Percentiles rank a stretch among this genome's conserved stretches.
Evolutionary conservation across 1,140 invertebrate genomes (phyloP).

Genomic region (Rhopalosiphum maidis): DNA sequence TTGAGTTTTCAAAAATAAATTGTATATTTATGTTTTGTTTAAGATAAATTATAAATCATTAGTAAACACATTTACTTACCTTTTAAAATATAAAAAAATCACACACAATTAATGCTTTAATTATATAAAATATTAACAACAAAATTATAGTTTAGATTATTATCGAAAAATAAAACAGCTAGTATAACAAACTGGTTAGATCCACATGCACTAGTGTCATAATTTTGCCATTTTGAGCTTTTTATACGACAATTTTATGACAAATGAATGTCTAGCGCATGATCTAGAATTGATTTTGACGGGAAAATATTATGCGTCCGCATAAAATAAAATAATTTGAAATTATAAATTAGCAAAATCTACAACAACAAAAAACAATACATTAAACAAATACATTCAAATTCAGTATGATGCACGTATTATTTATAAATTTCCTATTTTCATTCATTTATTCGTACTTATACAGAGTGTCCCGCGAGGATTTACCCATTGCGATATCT

Average conservation of each 20-base stretch:
- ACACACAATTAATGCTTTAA: not conserved
- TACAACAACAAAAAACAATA: constrained; percentile 13
- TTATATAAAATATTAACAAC: not conserved
- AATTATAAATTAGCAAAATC: constrained; percentile 39
- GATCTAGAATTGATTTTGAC: constrained; percentile 49
- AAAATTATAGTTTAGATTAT: not conserved
- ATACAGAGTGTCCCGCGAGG: too few relatives aligned
- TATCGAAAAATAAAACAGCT: not conserved
- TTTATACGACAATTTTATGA: not conserved
- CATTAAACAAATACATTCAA: not conserved
- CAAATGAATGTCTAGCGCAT: not conserved
- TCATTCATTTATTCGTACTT: not conserved
- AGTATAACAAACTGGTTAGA: not conserved
- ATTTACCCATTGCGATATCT: too few relatives aligned
- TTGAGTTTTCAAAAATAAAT: not conserved
- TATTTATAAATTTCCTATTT: not conserved
- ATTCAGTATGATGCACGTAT: not conserved
- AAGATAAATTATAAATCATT: not conserved
- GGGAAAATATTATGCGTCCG: not conserved
- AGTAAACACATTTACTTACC: not conserved
- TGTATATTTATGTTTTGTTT: not conserved
- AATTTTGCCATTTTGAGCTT: not conserved
- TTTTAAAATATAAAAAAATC: not conserved
- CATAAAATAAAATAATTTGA: constrained; percentile 23
- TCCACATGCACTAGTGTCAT: not conserved